phyloP scores from a whole-genome alignment of 2,113 vertebrate species.

The Rostratula benghalensis region DNA sequence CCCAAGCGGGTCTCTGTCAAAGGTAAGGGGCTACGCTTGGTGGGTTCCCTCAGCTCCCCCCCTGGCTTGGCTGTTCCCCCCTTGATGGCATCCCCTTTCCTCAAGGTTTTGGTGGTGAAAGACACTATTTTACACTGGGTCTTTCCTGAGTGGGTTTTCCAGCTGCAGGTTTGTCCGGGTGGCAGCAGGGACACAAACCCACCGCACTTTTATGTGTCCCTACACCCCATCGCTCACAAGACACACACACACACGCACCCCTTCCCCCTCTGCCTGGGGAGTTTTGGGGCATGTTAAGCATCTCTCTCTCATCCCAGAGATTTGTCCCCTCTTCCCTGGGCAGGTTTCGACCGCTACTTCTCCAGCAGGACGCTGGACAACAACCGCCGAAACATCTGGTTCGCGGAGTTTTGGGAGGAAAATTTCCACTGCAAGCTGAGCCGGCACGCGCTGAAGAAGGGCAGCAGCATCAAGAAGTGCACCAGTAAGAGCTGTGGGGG shows the following conservation, averaged over 20 bases:
- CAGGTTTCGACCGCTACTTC: constrained; percentile 96
- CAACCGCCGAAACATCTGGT: constrained; percentile 96
- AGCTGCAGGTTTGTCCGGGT: background rate
- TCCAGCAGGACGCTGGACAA: constrained; percentile 93
- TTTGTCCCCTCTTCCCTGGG: background rate
- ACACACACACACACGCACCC: too few relatives aligned
- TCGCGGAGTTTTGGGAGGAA: constrained; percentile 96
- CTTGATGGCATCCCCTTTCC: accelerated
- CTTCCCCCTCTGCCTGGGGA: background rate
- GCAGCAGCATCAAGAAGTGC: constrained; percentile 92
- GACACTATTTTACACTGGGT: background rate
- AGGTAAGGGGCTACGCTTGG: constrained; percentile 60
- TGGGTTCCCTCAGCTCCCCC: background rate
- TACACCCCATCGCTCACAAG: accelerated
- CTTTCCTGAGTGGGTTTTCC: background rate
- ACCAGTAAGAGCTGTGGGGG: constrained; percentile 84
- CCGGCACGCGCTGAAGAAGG: constrained; percentile 89
- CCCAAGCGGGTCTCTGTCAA: constrained; percentile 89
- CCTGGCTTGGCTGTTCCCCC: accelerated
- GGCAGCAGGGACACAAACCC: background rate
- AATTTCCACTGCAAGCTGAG: constrained; percentile 97
- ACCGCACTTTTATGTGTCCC: accelerated
- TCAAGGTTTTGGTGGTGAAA: background rate
- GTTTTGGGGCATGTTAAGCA: accelerated
- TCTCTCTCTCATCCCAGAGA: background rate